These are phyloP conservation scores for Pseudochirops corinnae DNA, from an alignment of 2,797 vertebrate species.

Conservation along the genomic window DNA sequence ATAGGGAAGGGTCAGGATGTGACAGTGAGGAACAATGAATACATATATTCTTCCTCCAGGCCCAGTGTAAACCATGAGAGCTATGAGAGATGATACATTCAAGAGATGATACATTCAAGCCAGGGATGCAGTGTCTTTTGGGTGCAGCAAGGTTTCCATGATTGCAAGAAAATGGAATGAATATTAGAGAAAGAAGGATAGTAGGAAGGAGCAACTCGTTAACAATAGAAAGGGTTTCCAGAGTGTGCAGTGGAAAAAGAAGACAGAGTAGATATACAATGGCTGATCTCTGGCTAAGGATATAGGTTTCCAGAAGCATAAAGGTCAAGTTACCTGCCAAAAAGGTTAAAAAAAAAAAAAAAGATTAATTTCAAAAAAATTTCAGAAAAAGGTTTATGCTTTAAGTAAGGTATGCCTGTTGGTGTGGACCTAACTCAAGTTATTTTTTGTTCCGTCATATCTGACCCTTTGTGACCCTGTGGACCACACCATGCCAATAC, in stretches of 20 bases:
- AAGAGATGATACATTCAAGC: not conserved
- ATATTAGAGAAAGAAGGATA: not conserved
- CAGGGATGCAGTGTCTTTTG: not conserved
- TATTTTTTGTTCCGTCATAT: not conserved
- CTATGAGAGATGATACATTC: not conserved
- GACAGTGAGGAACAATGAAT: not conserved
- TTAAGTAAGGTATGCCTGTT: not conserved
- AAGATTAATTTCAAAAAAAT: not conserved
- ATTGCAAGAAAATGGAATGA: not conserved
- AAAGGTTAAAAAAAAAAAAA: not conserved
- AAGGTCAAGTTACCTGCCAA: not conserved
- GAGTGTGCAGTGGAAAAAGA: not conserved
- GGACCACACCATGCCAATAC: not conserved
- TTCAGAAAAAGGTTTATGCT: not conserved
- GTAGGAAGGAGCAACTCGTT: not conserved
- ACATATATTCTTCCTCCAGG: not conserved
- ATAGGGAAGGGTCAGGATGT: not conserved
- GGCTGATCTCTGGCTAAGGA: not conserved
- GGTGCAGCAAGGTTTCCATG: not conserved
- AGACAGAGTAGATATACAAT: not conserved
- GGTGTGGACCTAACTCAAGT: not conserved
- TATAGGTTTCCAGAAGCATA: not conserved
- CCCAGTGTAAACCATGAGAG: not conserved
- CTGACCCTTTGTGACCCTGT: not conserved
- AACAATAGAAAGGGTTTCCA: not conserved